Conservation (phyloP, 2,888 invertebrate species). For the Drosophila pegasa region DNA sequence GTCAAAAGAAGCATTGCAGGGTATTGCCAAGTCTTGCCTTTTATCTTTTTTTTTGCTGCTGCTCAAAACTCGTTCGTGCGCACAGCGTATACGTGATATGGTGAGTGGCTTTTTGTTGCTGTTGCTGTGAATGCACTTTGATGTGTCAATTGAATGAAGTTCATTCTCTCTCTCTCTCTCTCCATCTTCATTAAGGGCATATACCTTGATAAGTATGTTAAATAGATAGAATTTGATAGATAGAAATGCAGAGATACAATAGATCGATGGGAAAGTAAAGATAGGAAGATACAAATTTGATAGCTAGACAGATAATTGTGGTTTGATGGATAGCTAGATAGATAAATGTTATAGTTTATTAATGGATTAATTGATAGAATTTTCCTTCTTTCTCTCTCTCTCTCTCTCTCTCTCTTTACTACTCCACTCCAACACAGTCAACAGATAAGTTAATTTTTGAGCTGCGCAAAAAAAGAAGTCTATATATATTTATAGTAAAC, state of each 20-base stretch:
- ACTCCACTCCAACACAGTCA: neutral
- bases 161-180: neutral
- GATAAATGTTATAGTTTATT: neutral
- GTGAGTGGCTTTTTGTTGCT: neutral
- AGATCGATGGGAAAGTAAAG: no score
- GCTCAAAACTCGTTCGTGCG: conserved; percentile 21
- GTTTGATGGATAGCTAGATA: neutral
- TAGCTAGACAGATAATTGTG: neutral
- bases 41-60: conserved; percentile 1
- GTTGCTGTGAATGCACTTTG: conserved; percentile 24
- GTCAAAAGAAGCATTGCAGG: conserved; percentile 5
- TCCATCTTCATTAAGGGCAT: neutral
- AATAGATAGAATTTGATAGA: neutral
- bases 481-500: conserved; percentile 2
- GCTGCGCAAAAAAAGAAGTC: conserved; percentile 3
- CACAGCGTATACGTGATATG: conserved; percentile 50
- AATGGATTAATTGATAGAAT: neutral
- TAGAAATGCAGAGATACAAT: no score
- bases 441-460: neutral
- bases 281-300: neutral
- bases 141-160: conserved; percentile 2
- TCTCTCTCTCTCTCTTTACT: neutral
- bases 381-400: neutral
- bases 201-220: neutral
- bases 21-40: neutral